Base-by-base conservation (phyloP, 1,140 invertebrate genomes). In the Chrysopa pallens region DNA sequence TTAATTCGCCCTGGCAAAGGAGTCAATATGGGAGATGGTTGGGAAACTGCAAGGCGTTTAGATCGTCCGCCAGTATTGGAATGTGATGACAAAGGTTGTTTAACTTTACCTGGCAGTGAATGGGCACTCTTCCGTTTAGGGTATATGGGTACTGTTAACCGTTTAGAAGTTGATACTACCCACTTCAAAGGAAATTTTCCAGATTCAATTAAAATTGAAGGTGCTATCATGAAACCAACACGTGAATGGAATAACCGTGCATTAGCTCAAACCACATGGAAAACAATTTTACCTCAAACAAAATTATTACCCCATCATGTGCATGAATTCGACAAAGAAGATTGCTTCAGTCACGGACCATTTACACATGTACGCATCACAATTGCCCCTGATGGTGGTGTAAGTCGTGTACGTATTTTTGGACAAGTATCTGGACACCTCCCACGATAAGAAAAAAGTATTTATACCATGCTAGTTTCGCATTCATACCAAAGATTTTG, bases 111-210 rank as follows among this genome's bases (percentile, higher is more conserved):
- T 43, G 68, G 75, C 43, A 57, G 63, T 46, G 77, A 80, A 61
- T 78, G 74, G 74, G 70, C 73, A 31, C 56, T 72, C 15, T 74
- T 77, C 49, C 66, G 67, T 44, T 56, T 80, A 8, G 75, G 74
- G 6, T 64, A 69, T 45, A 50, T 61, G 8, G 74, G 73, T 14
- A 58, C 51, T 31, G 57, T 77, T 11, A 54, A 62, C 27, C 59
- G 61, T 46, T 62, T 79, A 27, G 67, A 70, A 46, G 61, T 79
- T 9, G 76, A 79, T 49, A 79, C 77, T 12, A 62, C 63, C 17
- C 71, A 76, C 52, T 80, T 78, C 57, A 78, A 76, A 58, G 76
- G 76, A 42, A 79, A 79, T 50, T 78, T 66, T 49, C 76, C 76
- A 1, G 74, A 78, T 50, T 70, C 64, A 7, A 66, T 72, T 29